phyloP scores from a whole-genome alignment of 2,797 vertebrate species.

The Aphelocoma californica region DNA sequence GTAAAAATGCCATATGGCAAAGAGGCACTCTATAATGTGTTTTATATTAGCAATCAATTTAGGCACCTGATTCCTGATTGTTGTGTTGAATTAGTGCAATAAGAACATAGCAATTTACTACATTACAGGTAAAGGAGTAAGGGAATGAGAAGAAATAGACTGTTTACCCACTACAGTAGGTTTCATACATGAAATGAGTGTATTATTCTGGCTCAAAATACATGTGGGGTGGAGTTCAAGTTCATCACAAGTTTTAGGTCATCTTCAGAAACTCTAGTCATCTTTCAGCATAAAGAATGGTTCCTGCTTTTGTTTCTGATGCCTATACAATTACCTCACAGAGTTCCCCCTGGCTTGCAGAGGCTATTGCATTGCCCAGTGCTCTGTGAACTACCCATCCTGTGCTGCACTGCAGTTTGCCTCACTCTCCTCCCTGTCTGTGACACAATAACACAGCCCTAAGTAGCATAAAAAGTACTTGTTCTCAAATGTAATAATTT shows the following conservation, averaged over 20 bases:
- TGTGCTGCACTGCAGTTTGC: fast-evolving
- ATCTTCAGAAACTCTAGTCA: neutral
- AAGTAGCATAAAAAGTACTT: neutral
- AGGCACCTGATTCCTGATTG: neutral
- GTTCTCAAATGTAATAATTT: neutral
- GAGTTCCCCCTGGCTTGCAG: neutral
- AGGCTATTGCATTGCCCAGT: neutral
- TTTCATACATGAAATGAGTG: neutral
- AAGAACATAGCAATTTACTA: neutral
- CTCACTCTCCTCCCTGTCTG: neutral
- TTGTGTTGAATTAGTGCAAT: neutral
- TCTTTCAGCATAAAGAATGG: neutral
- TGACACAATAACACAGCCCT: neutral
- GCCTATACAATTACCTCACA: neutral
- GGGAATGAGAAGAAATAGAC: neutral
- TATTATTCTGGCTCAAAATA: neutral
- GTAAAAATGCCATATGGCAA: neutral
- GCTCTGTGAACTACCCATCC: neutral
- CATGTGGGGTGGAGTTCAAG: neutral
- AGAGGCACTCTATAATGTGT: neutral
- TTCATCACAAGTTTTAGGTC: neutral
- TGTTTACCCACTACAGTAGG: neutral
- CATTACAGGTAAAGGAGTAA: neutral
- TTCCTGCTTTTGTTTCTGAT: neutral
- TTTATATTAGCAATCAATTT: neutral